Base-by-base conservation (phyloP, 2,888 invertebrate species). In the Drosophila borealis region DNA sequence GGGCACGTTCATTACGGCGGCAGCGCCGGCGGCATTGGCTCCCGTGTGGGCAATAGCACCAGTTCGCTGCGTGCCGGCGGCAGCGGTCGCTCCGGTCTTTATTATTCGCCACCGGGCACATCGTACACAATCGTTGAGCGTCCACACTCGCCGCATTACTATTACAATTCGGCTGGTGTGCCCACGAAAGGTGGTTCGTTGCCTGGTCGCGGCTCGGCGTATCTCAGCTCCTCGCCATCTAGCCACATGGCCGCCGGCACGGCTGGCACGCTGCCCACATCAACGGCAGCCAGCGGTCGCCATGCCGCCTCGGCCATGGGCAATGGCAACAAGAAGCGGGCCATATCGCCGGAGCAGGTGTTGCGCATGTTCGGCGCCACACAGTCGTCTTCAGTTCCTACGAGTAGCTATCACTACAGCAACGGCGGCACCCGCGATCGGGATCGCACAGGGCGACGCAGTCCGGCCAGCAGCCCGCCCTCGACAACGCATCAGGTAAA, bases 71-170 rank as follows among this genome's bases (percentile, higher is more conserved):
- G 95, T 81, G 93, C 94, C 33, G 73, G 84, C 21, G 89, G 78
- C 42, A 93, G 80, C 19, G 94, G 94, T 75, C 94, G 95, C 50
- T 94, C 96, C 78, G 95, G 96, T 76, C 93, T 95, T 75, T 97
- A 97, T 93, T 97, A 97, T 93, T 97, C 97, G 76, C 97, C 97
- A 63, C 97, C 97, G 33, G 97, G 97, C 73, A 97, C 97, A 78
- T 96, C 96, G 65, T 97, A 97, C 93, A 97, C 97, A 90, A 97
- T 97, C 92, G 95, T 97, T 89, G 97, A 97, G 93, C 94, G 96
- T 74, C 95, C 95, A 87, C 95, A 95, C 92, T 94, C 94, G 57
- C 94, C 95, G 81, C 94, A 95, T 91, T 94, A 94, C 76, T 93
- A 93, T 64, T 94, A 91, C 78, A 92, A 93, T 89, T 91, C 92